Evolutionary conservation across 1,140 invertebrate species (phyloP).

Genomic region (Drosophila simulans): DNA sequence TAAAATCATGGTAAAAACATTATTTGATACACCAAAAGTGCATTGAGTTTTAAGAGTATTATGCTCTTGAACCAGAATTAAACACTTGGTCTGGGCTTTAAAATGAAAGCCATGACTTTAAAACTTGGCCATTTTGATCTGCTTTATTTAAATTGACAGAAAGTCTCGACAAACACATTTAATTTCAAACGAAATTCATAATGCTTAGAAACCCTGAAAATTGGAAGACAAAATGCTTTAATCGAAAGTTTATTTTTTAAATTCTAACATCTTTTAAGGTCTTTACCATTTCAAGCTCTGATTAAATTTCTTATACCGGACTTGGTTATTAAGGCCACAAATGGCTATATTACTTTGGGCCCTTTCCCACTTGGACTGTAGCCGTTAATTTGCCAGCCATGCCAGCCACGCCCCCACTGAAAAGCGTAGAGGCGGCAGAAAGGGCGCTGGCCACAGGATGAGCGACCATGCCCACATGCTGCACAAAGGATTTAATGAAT

Average conservation of each 20-base stretch:
- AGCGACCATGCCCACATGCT: constrained; percentile 34
- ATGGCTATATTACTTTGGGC: constrained; percentile 49
- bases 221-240: too few relatives aligned
- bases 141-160: background rate
- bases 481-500: constrained; percentile 66
- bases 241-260: too few relatives aligned
- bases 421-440: background rate
- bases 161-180: too few relatives aligned
- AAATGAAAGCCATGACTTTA: background rate
- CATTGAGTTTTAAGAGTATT: background rate
- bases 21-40: background rate
- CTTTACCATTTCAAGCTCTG: constrained; percentile 2
- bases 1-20: background rate
- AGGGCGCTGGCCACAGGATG: constrained; percentile 2
- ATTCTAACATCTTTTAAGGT: background rate
- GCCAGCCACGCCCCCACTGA: constrained; percentile 10
- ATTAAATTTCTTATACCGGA: constrained; percentile 24
- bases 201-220: too few relatives aligned
- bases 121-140: too few relatives aligned
- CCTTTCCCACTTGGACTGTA: constrained; percentile 14
- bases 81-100: too few relatives aligned
- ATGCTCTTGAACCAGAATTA: background rate
- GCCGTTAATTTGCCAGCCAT: constrained; percentile 38
- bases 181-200: too few relatives aligned
- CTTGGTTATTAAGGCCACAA: constrained; percentile 35